phyloP scores from a whole-genome alignment of 2,888 invertebrate genomes.

The Smittia aterrima region DNA sequence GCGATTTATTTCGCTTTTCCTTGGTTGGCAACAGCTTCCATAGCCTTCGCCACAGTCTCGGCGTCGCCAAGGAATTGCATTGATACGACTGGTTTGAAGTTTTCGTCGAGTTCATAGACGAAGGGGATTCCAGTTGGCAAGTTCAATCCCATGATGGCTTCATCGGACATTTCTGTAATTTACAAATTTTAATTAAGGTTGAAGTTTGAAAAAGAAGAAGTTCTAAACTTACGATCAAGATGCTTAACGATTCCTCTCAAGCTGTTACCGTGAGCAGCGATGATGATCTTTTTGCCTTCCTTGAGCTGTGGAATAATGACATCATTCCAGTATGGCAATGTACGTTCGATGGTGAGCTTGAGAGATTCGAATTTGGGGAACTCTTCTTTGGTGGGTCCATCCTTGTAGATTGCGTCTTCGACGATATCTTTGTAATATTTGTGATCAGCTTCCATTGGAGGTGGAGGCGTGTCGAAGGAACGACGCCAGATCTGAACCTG shows the following conservation, averaged over 20 bases:
- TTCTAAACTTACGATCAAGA: conserved; percentile 66
- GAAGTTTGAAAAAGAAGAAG: conserved; percentile 24
- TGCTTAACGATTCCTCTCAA: conserved; percentile 82
- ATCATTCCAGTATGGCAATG: conserved; percentile 83
- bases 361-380: conserved; percentile 83
- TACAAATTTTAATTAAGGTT: conserved; percentile 38
- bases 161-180: conserved; percentile 63
- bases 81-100: conserved; percentile 66
- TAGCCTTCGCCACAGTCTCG: conserved; percentile 72
- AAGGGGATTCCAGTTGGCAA: conserved; percentile 79
- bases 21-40: conserved; percentile 75
- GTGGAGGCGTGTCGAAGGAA: conserved; percentile 78
- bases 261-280: conserved; percentile 85
- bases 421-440: conserved; percentile 72
- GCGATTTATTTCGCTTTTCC: conserved; percentile 70
- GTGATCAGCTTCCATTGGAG: conserved; percentile 73
- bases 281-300: conserved; percentile 73
- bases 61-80: conserved; percentile 77
- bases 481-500: conserved; percentile 85
- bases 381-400: conserved; percentile 68
- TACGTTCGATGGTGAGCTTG: conserved; percentile 76
- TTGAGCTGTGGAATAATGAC: conserved; percentile 75
- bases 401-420: conserved; percentile 71
- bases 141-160: conserved; percentile 71
- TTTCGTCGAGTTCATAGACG: conserved; percentile 70